A percentile compares a stretch with the other conserved stretches of the same genome.
Evolutionary conservation across 2,797 vertebrate species (phyloP).

Genomic region (Hylomyscus alleni): DNA sequence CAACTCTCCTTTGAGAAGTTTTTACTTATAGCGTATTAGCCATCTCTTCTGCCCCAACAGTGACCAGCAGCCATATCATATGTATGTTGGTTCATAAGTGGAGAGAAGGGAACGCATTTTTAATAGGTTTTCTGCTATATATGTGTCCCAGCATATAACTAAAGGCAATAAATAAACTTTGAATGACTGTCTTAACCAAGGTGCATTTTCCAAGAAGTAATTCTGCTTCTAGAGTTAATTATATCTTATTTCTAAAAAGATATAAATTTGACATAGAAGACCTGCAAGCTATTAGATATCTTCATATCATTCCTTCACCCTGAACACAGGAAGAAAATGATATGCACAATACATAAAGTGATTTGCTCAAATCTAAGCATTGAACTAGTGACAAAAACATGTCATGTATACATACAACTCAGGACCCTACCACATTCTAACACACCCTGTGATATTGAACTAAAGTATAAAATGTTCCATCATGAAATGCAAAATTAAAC

Average conservation of each 20-base stretch:
- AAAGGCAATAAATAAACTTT: conserved; percentile 5
- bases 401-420: not conserved
- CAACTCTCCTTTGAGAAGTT: not conserved
- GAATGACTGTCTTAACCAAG: not conserved
- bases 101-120: not conserved
- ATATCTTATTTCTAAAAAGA: not conserved
- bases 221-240: not conserved
- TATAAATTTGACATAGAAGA: not conserved
- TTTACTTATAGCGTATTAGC: not conserved
- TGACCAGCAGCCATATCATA: not conserved
- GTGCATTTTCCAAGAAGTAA: conserved; percentile 3
- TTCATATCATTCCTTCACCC: not conserved
- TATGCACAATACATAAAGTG: not conserved
- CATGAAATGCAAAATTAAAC: not conserved
- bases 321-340: not conserved
- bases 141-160: not conserved
- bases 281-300: not conserved
- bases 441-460: not conserved
- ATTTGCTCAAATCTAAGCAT: not conserved
- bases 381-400: not conserved
- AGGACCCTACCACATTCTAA: not conserved
- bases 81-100: not conserved
- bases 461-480: not conserved
- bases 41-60: not conserved
- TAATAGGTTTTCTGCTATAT: not conserved